These are phyloP conservation scores for Eristalis pertinax DNA, from an alignment of 2,888 invertebrate genomes.

Conservation along the genomic window DNA sequence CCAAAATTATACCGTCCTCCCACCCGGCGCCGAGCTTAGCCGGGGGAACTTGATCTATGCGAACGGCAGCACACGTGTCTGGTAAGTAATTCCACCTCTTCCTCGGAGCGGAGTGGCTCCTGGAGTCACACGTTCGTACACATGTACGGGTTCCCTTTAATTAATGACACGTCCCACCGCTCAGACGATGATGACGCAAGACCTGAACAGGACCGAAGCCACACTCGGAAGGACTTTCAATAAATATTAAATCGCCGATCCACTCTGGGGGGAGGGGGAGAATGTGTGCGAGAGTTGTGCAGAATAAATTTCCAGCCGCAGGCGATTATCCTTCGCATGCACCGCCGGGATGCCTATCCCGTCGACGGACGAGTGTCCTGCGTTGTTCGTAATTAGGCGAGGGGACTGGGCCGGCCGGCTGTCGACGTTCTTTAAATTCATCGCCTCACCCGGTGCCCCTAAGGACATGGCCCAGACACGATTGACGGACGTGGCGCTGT, in stretches of 20 bases:
- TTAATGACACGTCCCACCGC: slow-evolving; percentile 38
- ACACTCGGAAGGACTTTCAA: slow-evolving; percentile 23
- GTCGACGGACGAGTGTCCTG: neutral
- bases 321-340: neutral
- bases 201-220: neutral
- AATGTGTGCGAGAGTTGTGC: slow-evolving; percentile 17
- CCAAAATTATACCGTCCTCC: neutral
- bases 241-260: slow-evolving; percentile 52
- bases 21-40: neutral
- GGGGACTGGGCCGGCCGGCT: neutral
- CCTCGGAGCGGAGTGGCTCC: neutral
- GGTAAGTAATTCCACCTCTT: slow-evolving; percentile 10
- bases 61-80: neutral
- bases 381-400: slow-evolving; percentile 8
- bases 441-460: neutral
- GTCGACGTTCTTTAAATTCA: neutral
- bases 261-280: neutral
- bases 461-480: slow-evolving; percentile 4
- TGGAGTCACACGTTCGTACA: slow-evolving; percentile 1
- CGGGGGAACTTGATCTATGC: neutral
- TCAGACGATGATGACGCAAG: slow-evolving; percentile 24
- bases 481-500: neutral
- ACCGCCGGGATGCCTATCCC: neutral
- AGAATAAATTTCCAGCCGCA: slow-evolving; percentile 11
- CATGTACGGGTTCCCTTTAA: slow-evolving; percentile 19